Conservation (phyloP, 2,888 invertebrate species). For the Epirrita christyi region DNA sequence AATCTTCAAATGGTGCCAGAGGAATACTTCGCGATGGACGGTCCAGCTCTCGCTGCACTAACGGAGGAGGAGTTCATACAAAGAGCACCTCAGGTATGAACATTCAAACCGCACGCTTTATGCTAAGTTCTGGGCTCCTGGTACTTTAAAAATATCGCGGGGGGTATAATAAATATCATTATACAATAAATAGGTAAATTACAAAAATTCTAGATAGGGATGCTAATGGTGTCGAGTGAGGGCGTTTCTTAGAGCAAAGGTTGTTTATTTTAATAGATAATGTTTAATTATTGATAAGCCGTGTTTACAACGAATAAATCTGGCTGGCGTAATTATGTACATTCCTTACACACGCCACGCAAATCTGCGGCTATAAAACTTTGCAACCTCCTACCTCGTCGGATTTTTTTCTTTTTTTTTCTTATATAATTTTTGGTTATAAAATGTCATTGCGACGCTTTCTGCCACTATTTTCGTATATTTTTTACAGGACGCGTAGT, state of each 20-base stretch:
- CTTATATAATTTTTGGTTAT: too few species aligned
- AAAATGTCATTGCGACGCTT: too few species aligned
- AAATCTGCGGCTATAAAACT: too few species aligned
- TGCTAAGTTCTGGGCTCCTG: neutral
- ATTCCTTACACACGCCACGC: neutral
- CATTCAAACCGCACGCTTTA: neutral
- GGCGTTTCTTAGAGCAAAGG: constrained; percentile 8
- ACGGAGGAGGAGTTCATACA: constrained; percentile 94
- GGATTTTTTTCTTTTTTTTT: too few species aligned
- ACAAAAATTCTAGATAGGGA: too few species aligned
- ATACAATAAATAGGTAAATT: too few species aligned
- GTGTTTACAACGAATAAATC: constrained; percentile 1
- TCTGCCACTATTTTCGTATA: too few species aligned
- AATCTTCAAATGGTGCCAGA: constrained; percentile 89
- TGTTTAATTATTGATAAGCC: constrained; percentile 9
- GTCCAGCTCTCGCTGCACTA: constrained; percentile 89
- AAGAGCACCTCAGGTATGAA: constrained; percentile 91
- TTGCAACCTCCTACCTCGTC: too few species aligned
- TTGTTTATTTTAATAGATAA: too few species aligned
- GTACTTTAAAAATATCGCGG: neutral
- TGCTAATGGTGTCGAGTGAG: neutral
- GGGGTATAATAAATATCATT: too few species aligned
- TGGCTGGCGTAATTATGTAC: neutral
- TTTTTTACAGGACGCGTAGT: too few species aligned
- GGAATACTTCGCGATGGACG: constrained; percentile 92